These are phyloP conservation scores for Drosophila novamexicana DNA, from an alignment of 1,140 invertebrate species.

Conservation along the genomic window DNA sequence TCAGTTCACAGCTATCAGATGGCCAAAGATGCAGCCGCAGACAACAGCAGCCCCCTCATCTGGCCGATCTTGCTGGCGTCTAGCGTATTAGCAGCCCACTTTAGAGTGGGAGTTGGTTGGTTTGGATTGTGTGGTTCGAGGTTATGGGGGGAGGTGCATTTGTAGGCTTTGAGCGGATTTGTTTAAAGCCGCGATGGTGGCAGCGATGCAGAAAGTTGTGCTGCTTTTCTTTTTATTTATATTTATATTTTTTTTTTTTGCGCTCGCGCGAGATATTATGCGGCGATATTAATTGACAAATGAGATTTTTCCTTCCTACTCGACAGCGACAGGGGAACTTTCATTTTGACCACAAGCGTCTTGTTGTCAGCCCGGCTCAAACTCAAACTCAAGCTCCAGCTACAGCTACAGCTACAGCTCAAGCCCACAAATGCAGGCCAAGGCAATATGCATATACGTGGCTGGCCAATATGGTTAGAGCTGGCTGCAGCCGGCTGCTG, in stretches of 20 bases:
- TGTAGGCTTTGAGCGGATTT: slow-evolving; percentile 65
- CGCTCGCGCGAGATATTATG: slow-evolving; percentile 69
- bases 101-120: slow-evolving; percentile 35
- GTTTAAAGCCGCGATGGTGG: slow-evolving; percentile 60
- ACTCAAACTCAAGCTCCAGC: slow-evolving; percentile 22
- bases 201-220: slow-evolving; percentile 73
- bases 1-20: slow-evolving; percentile 43
- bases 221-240: slow-evolving; percentile 62
- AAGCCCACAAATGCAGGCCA: slow-evolving; percentile 67
- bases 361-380: slow-evolving; percentile 55
- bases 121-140: slow-evolving; percentile 10
- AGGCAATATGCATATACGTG: slow-evolving; percentile 55
- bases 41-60: slow-evolving; percentile 7
- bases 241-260: slow-evolving; percentile 27
- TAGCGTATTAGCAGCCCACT: slow-evolving; percentile 46
- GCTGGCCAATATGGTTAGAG: slow-evolving; percentile 1
- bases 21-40: slow-evolving; percentile 22
- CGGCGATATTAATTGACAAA: slow-evolving; percentile 84
- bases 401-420: neutral
- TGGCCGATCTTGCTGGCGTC: slow-evolving; percentile 18
- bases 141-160: slow-evolving; percentile 23
- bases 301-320: slow-evolving; percentile 84
- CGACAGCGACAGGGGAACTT: slow-evolving; percentile 79
- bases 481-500: slow-evolving; percentile 31
- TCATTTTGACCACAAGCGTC: slow-evolving; percentile 82